phyloP scores from a whole-genome alignment of 2,888 invertebrate genomes.

The Alloplasta piceator region DNA sequence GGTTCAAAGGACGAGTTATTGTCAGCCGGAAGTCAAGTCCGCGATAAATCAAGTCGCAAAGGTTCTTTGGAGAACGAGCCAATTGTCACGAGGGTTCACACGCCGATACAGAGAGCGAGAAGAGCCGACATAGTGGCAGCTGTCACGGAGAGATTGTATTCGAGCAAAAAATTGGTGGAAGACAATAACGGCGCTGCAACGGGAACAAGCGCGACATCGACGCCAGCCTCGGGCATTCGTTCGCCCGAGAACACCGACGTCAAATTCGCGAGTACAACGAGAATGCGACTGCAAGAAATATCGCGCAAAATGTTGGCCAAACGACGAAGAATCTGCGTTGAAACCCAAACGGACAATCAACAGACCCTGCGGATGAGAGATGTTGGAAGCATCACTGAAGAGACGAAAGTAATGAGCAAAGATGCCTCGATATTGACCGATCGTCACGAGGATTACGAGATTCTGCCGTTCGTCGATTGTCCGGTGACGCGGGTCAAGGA shows the following conservation, averaged over 20 bases:
- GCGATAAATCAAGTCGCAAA: constrained; percentile 70
- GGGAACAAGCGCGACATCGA: constrained; percentile 36
- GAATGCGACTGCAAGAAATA: constrained; percentile 79
- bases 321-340: constrained; percentile 77
- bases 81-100: constrained; percentile 68
- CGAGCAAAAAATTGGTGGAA: constrained; percentile 80
- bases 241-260: constrained; percentile 76
- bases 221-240: constrained; percentile 70
- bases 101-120: constrained; percentile 81
- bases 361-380: constrained; percentile 76
- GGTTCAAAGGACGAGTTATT: constrained; percentile 77
- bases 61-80: constrained; percentile 73
- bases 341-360: constrained; percentile 77
- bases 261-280: constrained; percentile 72
- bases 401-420: constrained; percentile 65
- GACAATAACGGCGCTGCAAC: constrained; percentile 60
- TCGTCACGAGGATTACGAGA: constrained; percentile 71
- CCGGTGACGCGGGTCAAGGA: constrained; percentile 77
- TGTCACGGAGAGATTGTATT: constrained; percentile 88
- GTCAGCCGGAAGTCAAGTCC: constrained; percentile 64
- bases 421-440: constrained; percentile 78
- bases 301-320: constrained; percentile 80
- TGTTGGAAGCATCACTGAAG: constrained; percentile 73
- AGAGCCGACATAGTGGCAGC: constrained; percentile 89
- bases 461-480: constrained; percentile 14